Evolutionary conservation across 1,140 invertebrate genomes (phyloP), one percentile per base, ranked within the genome.

Genomic region (Halictus rubicundus): DNA sequence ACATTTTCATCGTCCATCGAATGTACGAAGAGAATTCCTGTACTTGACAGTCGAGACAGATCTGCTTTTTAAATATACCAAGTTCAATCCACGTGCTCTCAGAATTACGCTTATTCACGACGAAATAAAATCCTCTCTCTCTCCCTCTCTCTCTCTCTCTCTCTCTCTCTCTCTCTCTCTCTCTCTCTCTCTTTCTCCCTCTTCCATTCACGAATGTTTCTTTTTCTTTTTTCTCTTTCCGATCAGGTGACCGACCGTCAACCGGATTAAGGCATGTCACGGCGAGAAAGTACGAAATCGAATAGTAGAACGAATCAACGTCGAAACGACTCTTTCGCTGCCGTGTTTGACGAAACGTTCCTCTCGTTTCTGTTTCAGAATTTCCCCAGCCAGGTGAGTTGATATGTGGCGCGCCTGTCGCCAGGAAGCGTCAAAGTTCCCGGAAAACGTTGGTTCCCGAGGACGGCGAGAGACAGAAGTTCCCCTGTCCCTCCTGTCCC

Each of bases 401-500:
- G n/a, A 6, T n/a, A 25, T 72, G 54, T 0, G 4, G n/a, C 14
- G 8, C 59, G 12, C 5, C 39, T 4, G 8, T n/a, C 16, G 32
- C 1, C 0, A 66, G 46, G 12, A 25, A 37, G n/a, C 59, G 54
- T 37, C 60, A 32, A 0, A 64, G 6, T 3, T 57, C 37, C 6
- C 57, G 21, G 21, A 71, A 27, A 32, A 19, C 6, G 9, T 14
- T 1, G 6, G 19, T 54, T n/a, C 19, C 16, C 21, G 19, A 4
- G 8, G 59, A 23, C 10, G 8, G 0, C 9, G 63, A 66, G 27
- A 85, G 37, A 61, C 83, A 19, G 39, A 87, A 83, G 64, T 91
- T 87, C 7, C 84, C 88, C 9, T 91, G 89, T 25, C 86, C 85
- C n/a, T 87, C 68, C 10, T 90, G 89, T 37, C 72, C 82, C 5